Evolutionary conservation across 2,888 invertebrate genomes (phyloP).

Genomic region (Lithophane leautieri): DNA sequence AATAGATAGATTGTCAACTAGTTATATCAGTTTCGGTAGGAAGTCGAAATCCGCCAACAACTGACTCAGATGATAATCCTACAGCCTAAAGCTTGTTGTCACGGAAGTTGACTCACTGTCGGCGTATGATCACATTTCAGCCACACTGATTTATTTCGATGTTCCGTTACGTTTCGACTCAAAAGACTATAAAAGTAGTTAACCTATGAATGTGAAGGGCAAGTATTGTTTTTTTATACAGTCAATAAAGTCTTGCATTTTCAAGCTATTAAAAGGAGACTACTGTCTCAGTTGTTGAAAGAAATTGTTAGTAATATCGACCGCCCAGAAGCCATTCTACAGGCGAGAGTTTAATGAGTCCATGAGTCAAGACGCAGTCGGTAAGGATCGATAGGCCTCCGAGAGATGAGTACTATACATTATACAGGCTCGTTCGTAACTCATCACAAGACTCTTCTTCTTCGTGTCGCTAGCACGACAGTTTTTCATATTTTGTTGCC

Average conservation of each 20-base stretch:
- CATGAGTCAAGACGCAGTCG: constrained; percentile 30
- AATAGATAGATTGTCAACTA: not conserved
- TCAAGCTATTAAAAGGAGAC: not conserved
- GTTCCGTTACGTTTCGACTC: constrained; percentile 2
- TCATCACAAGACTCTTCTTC: not conserved
- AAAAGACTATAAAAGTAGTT: constrained; percentile 16
- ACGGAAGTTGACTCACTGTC: constrained; percentile 48
- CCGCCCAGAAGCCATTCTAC: constrained; percentile 42
- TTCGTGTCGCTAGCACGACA: no score
- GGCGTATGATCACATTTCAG: constrained; percentile 19
- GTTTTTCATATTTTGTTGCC: no score
- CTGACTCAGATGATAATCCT: constrained; percentile 40
- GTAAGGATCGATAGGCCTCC: constrained; percentile 47
- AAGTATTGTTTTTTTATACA: not conserved
- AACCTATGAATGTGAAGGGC: not conserved
- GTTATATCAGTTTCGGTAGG: constrained; percentile 15
- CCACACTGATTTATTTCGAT: constrained; percentile 15
- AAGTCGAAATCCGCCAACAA: constrained; percentile 19
- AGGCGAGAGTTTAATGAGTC: constrained; percentile 39
- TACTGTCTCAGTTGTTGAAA: no score
- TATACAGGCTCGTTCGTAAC: constrained; percentile 30
- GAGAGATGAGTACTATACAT: constrained; percentile 33
- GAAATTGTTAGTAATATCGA: constrained; percentile 14
- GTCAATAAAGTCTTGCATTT: not conserved
- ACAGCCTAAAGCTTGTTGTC: constrained; percentile 17